Evolutionary conservation across 2,888 invertebrate species (phyloP), one percentile per base, ranked within the genome.

Genomic region (Polydrusus tereticollis): DNA sequence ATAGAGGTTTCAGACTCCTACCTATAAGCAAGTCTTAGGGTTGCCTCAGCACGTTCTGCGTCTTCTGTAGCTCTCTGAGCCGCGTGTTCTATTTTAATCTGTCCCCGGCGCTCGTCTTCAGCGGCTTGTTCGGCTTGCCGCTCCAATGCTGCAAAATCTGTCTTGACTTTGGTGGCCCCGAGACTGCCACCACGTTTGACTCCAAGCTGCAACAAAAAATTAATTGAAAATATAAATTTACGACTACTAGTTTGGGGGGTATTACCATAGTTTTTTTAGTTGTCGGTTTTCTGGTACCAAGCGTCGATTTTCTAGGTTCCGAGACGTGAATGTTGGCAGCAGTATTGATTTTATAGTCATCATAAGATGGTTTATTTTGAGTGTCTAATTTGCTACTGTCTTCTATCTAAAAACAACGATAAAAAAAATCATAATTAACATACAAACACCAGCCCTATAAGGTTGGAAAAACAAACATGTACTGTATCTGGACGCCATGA

Each of bases 111-210:
- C 23, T 80, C 81, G 12, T 92, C 89, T 84, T 94, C 93, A 85
- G 96, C 95, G 1, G 93, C 92, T 85, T 94, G 89, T 80, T 93
- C 92, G 5, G 97, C 98, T 81, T 95, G 94, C 76, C 93, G 91
- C 86, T 99, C 98, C 73, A 99, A 91, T 82, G 97, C 98, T 16
- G 94, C 95, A 85, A 99, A 99, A 86, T 98, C 96, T 2, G 96
- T 91, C 80, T 94, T 94, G 23, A 99, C 96, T 85, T 95, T 95
- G 60, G 96, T 97, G 14, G 99, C 99, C 59, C 99, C 99, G 64
- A 99, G 87, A 0, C 95, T 94, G 38, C 94, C 92, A 38, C 60
- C 62, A 20, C 70, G 70, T 76, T 95, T 96, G 0, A 90, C 92
- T 12, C 96, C 97, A 80, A 96, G 82, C 95, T 95, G 47, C 50